phyloP scores from a whole-genome alignment of 35 echinoderm and acorn worm genomes.

The Eucidaris tribuloides region DNA sequence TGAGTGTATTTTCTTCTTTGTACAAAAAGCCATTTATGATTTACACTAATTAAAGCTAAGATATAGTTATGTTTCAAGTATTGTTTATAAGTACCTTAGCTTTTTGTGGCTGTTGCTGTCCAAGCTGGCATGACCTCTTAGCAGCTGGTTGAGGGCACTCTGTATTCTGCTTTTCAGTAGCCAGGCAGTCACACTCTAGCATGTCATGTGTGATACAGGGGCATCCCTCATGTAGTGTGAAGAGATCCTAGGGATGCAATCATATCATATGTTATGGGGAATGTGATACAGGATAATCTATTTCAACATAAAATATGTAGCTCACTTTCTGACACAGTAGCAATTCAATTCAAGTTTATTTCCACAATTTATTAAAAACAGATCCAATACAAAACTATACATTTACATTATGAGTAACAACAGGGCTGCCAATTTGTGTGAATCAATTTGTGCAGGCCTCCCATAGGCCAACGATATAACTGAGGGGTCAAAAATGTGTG shows the following conservation, averaged over 20 bases:
- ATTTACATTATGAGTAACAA: too few species aligned
- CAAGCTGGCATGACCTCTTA: conserved; percentile 62
- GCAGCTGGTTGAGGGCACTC: not conserved
- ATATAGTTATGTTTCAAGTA: not conserved
- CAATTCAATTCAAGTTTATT: too few species aligned
- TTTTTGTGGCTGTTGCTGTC: not conserved
- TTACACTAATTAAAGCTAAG: not conserved
- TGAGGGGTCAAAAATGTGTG: too few species aligned
- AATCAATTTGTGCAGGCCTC: too few species aligned
- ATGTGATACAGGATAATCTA: too few species aligned
- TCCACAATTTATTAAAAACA: too few species aligned
- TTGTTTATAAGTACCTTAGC: conserved; percentile 7
- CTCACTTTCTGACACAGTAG: too few species aligned
- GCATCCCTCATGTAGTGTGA: conserved; percentile 68
- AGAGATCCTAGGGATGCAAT: conserved; percentile 66
- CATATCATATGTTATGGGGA: not conserved
- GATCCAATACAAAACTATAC: too few species aligned
- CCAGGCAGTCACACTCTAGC: conserved; percentile 68
- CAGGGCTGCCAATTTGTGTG: too few species aligned
- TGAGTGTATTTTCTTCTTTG: not conserved
- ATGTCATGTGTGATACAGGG: conserved; percentile 83
- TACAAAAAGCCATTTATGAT: not conserved
- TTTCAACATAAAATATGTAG: too few species aligned
- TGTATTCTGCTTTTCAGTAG: not conserved
- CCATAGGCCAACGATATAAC: too few species aligned